Evolutionary conservation across 2,888 invertebrate species (phyloP).

Genomic region (Zele albiditarsus): DNA sequence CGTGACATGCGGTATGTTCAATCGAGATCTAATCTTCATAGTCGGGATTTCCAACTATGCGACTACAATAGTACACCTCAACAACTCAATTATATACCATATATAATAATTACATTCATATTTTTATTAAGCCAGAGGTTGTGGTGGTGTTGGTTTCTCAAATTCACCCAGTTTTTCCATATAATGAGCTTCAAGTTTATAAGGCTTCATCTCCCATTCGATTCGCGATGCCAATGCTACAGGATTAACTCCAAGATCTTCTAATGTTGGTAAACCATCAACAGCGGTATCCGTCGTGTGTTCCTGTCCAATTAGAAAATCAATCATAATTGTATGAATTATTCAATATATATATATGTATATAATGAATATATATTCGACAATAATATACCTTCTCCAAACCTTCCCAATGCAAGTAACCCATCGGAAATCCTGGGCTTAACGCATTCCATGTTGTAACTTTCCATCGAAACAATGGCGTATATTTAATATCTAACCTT

Average conservation of each 20-base stretch:
- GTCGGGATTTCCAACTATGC: background rate
- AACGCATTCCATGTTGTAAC: conserved; percentile 77
- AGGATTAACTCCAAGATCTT: conserved; percentile 89
- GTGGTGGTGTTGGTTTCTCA: conserved; percentile 78
- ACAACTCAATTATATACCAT: background rate
- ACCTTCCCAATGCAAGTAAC: conserved; percentile 83
- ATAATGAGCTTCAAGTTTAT: conserved; percentile 81
- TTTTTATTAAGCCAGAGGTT: conserved; percentile 65
- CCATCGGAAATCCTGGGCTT: conserved; percentile 81
- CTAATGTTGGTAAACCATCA: conserved; percentile 82
- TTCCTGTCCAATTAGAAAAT: conserved; percentile 76
- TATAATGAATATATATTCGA: background rate
- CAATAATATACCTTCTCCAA: conserved; percentile 80
- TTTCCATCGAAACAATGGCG: conserved; percentile 81
- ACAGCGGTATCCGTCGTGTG: conserved; percentile 81
- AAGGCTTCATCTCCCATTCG: conserved; percentile 87
- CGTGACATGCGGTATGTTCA: no score
- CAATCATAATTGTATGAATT: background rate
- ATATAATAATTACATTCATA: conserved; percentile 15
- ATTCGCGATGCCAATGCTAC: conserved; percentile 86
- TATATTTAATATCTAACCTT: conserved; percentile 83
- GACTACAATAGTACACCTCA: background rate
- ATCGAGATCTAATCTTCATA: no score
- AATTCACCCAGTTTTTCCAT: conserved; percentile 85
- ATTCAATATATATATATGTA: background rate